Evolutionary conservation across 2,888 invertebrate genomes (phyloP).

Genomic region (Xestoiulus laeticollis): DNA sequence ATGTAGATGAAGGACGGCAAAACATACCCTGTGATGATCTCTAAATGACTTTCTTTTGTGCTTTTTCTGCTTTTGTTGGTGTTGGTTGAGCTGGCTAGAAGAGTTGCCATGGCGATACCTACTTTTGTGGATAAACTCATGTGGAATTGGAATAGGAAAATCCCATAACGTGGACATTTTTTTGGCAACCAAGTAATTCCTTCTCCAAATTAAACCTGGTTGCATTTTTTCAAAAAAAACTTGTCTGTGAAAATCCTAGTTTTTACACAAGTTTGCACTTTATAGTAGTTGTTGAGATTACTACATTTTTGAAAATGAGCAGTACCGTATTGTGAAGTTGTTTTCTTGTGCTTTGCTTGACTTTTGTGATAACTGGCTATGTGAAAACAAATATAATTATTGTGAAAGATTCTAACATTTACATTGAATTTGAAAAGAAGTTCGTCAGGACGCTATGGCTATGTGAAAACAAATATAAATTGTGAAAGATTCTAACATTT

Average conservation of each 20-base stretch:
- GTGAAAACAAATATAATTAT: no score
- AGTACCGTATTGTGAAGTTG: not conserved
- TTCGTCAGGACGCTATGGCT: no score
- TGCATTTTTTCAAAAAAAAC: not conserved
- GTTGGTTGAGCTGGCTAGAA: not conserved
- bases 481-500: no score
- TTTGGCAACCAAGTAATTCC: not conserved
- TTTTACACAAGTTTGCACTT: not conserved
- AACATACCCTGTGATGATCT: conserved; percentile 1
- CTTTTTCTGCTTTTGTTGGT: not conserved
- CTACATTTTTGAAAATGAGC: no score
- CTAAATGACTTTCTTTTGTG: conserved; percentile 10
- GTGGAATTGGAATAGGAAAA: not conserved
- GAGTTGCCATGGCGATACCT: conserved; percentile 14
- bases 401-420: no score
- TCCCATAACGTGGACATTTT: no score
- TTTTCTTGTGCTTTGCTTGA: not conserved
- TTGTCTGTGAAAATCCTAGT: not conserved
- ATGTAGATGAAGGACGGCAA: not conserved
- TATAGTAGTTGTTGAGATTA: not conserved
- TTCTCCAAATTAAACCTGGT: not conserved
- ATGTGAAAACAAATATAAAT: no score
- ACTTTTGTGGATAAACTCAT: not conserved
- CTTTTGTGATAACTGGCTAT: no score
- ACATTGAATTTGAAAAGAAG: no score